phyloP scores from a whole-genome alignment of 1,140 invertebrate genomes.

The Zaprionus nigranus region DNA sequence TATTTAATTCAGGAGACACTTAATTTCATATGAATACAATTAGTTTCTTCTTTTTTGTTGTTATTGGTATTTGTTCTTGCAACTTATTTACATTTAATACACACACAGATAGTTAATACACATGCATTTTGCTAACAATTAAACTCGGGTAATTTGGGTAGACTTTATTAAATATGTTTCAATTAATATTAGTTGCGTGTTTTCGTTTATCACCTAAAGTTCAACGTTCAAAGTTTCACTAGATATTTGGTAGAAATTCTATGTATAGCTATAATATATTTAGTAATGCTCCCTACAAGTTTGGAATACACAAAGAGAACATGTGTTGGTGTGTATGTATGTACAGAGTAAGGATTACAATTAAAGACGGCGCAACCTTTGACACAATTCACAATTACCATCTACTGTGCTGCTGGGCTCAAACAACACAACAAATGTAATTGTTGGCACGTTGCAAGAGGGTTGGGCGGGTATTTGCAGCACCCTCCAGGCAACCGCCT shows the following conservation, averaged over 20 bases:
- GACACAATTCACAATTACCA: constrained; percentile 62
- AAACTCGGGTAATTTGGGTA: constrained; percentile 53
- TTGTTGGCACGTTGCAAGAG: constrained; percentile 59
- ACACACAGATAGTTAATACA: constrained; percentile 28
- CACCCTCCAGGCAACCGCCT: constrained; percentile 58
- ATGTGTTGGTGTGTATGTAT: constrained; percentile 25
- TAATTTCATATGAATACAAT: constrained; percentile 22
- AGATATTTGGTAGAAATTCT: constrained; percentile 7
- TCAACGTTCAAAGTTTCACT: constrained; percentile 10
- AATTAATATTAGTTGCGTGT: constrained; percentile 35
- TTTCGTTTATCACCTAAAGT: constrained; percentile 34
- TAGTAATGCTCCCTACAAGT: background rate
- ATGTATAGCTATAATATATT: background rate
- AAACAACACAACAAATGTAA: constrained; percentile 79
- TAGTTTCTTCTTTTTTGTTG: constrained; percentile 52
- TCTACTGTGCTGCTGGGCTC: constrained; percentile 81
- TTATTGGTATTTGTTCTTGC: constrained; percentile 33
- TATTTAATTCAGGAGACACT: constrained; percentile 7
- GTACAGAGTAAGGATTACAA: constrained; percentile 34
- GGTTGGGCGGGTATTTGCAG: constrained; percentile 31
- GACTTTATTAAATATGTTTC: constrained; percentile 25
- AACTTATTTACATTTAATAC: constrained; percentile 47
- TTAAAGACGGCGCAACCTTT: constrained; percentile 28
- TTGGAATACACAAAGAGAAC: constrained; percentile 19
- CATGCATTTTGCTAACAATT: constrained; percentile 47